Evolutionary conservation across 2,113 vertebrate genomes (phyloP), one percentile per base, ranked within the genome.

Genomic region (Theristicus caerulescens): DNA sequence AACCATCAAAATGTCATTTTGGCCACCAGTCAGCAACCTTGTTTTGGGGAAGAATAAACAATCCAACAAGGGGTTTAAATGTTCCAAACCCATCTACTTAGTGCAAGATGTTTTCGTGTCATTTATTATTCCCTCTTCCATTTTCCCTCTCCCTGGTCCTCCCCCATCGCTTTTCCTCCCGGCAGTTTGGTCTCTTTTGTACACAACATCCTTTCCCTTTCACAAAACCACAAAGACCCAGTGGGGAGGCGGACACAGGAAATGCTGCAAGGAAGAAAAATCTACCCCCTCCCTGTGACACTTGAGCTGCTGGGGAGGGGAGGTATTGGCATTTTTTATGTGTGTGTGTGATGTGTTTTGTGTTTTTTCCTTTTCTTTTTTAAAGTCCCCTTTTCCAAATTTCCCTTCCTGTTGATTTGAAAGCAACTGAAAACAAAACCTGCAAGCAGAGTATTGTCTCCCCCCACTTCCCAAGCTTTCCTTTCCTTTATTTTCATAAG

Each of bases 151-250:
- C 57, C 71, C n/a, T 84, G 57, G 66, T 91, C 62, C 78, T 90
- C 29, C 67, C 55, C 27, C 58, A 51, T 21, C 0, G 0, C 27
- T 84, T 73, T 90, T 92, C 90, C 10, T 0, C 46, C 69, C 6
- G 22, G 77, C 82, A 79, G 17, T 25, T 74, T n/a, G 27, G 46
- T 76, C 44, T 7, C 74, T 88, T 95, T 97, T 95, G 46, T 93
- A 20, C 47, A 70, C 34, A 51, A 59, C 95, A 93, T 96, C 93
- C 93, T 96, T 94, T 64, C 76, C 61, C 61, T 96, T 97, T 97
- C 94, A 97, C 40, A 44, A 72, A 47, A 13, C 54, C 77, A 95
- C 70, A 76, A 96, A 97, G 92, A 74, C 94, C 81, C 59, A 1
- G 77, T 72, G 83, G 95, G 96, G 59, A 93, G 70, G 64, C 14